Base-by-base conservation (phyloP, 1,140 invertebrate genomes). In the Neotoxoptera formosana region DNA sequence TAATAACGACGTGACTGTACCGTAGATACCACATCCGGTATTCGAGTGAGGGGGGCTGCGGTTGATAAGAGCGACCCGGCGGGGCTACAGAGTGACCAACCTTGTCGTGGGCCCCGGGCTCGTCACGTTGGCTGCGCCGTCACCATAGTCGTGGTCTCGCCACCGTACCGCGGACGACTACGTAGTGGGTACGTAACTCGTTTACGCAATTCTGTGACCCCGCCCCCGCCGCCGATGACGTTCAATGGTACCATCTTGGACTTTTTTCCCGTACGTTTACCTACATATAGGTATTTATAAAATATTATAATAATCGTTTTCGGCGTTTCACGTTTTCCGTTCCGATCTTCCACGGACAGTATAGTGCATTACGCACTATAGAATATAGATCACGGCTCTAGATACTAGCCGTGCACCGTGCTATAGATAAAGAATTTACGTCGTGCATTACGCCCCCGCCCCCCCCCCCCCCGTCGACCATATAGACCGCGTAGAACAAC, bases 121-220 rank as follows among this genome's bases (percentile, higher is more conserved):
- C 36, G 83, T 84, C 41, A 8, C 21, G 41, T 84, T 84, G 83
- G 83, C 83, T 3, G 83, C 41, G 23, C 83, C 6, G 41, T 41
- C 45, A 6, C 2, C 23, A 25, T 25, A 21, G 83, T 34, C 30
- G 30, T 76, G n/a, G 14, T 76, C n/a, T 17, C n/a, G 60, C 60
- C 60, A 76, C 60, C 60, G 60, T 76, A 76, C 60, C 60, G 60
- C 60, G 30, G n/a, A n/a, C 60, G 60, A 76, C 60, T 76, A 76
- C 60, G 60, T 76, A 76, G 60, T 67, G 30, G 30, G 60, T 17
- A 76, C 60, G 60, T 76, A 76, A n/a, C 30, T 76, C n/a, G 60
- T 34, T 76, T 76, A n/a, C 60, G 60, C 30, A 76, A 76, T n/a
- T 76, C n/a, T 2, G 4, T 76, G 17, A 76, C 60, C 17, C 60